These are phyloP conservation scores for Hyppa rectilinea DNA, from an alignment of 2,888 invertebrate genomes.

Conservation along the genomic window DNA sequence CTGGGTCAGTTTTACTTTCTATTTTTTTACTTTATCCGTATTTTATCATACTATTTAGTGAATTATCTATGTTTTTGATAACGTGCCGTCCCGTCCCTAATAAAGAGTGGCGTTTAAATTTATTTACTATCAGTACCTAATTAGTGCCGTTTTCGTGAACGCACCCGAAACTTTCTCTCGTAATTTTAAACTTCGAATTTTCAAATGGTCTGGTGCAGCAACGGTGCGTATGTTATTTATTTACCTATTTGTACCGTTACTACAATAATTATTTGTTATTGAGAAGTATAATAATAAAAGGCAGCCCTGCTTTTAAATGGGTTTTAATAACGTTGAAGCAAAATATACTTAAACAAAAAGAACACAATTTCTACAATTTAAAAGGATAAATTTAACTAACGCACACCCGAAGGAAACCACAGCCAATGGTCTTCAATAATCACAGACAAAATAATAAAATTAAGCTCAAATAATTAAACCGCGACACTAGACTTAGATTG, in stretches of 20 bases:
- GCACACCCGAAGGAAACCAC: background rate
- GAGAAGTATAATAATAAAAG: background rate
- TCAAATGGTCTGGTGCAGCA: conserved; percentile 41
- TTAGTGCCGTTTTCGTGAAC: conserved; percentile 18
- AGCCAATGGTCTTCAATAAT: background rate
- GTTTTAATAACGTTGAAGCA: background rate
- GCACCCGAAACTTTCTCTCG: background rate
- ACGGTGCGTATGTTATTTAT: conserved; percentile 35
- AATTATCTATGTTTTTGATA: conserved; percentile 49
- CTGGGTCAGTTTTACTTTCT: conserved; percentile 48
- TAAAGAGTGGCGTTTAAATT: conserved; percentile 31
- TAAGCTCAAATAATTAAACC: background rate
- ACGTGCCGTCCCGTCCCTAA: conserved; percentile 17
- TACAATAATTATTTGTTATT: background rate
- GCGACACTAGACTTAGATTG: no score
- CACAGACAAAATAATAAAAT: background rate
- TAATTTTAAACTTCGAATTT: conserved; percentile 9
- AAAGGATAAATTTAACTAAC: no score
- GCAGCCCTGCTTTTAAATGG: conserved; percentile 7
- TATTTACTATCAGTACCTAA: conserved; percentile 31
- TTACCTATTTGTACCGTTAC: background rate
- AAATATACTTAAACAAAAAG: background rate
- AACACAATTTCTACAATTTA: background rate
- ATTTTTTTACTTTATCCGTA: conserved; percentile 22
- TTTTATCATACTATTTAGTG: conserved; percentile 38